Evolutionary conservation across 2,797 vertebrate genomes (phyloP).

Genomic region (Macrochelys suwanniensis): DNA sequence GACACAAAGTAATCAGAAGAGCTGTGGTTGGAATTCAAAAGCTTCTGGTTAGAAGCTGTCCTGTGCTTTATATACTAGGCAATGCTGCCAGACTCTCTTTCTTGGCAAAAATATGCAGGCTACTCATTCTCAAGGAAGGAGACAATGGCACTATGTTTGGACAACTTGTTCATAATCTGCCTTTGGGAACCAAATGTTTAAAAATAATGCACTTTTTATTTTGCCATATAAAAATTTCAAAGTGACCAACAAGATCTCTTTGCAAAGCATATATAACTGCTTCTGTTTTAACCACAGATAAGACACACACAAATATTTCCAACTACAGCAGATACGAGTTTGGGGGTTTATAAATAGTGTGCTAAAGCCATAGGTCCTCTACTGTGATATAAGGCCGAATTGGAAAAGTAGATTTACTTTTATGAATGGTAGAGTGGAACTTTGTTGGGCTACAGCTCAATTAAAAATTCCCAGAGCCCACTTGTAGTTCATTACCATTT

Average conservation of each 20-base stretch:
- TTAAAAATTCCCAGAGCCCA: not conserved
- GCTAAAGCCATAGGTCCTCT: fast-evolving
- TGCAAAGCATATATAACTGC: not conserved
- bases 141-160: not conserved
- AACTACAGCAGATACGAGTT: not conserved
- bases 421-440: not conserved
- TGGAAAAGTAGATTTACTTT: not conserved
- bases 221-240: not conserved
- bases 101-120: not conserved
- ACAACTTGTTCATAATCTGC: not conserved
- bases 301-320: not conserved
- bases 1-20: not conserved
- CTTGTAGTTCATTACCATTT: fast-evolving
- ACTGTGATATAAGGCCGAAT: not conserved
- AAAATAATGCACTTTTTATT: not conserved
- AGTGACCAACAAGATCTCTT: not conserved
- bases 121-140: not conserved
- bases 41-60: not conserved
- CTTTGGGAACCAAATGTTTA: not conserved
- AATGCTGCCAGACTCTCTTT: fast-evolving
- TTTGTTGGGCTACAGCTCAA: fast-evolving
- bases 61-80: fast-evolving
- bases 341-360: not conserved
- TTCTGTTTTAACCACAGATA: not conserved
- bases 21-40: not conserved